Evolutionary conservation across 1,140 invertebrate species (phyloP), one percentile per base, ranked within the genome.

Genomic region (Nilaparvata lugens): DNA sequence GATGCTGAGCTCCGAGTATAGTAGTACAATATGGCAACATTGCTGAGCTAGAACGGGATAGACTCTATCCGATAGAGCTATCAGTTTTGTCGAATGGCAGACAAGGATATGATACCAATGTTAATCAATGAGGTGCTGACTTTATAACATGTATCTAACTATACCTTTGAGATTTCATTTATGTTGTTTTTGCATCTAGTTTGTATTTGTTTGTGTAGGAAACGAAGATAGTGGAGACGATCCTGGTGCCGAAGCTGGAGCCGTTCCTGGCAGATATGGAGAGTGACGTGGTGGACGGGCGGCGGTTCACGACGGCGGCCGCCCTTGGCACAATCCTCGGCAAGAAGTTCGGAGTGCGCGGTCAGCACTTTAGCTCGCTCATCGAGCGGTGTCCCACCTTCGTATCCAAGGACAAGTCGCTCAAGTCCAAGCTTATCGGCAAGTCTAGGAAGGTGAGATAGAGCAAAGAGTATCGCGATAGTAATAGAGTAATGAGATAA

Each of bases 371-470:
- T 42, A 70, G 71, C 61, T 69, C 66, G 54, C 52, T 79, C 16
- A 71, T 88, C 18, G 88, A 90, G 60, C 76, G 83, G 66, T 82
- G 85, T 72, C 82, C 87, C 67, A 86, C 83, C 62, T 90, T 89
- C 75, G 86, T 93, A 23, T 88, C 86, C 63, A 90, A 91, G 74
- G 90, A 93, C 68, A 90, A 91, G 72, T 85, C 85, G 21, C 80
- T 89, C 52, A 85, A 85, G 68, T 80, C 82, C 5, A 85, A 84
- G 71, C 74, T 90, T 68, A 87, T 86, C 60, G 83, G 81, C 57
- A 83, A 83, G 70, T 82, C 80, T 58, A 81, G 86, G 75, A 90
- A 93, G 82, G 77, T 79, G 68, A 65, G 58, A n/a, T n/a, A n/a
- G n/a, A n/a, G n/a, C n/a, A n/a, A n/a, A n/a, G n/a, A n/a, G n/a